A percentile compares a stretch with the other conserved stretches of the same genome.
These are phyloP conservation scores for Engraulis encrasicolus DNA, from an alignment of 2,113 vertebrate species.

Conservation along the genomic window DNA sequence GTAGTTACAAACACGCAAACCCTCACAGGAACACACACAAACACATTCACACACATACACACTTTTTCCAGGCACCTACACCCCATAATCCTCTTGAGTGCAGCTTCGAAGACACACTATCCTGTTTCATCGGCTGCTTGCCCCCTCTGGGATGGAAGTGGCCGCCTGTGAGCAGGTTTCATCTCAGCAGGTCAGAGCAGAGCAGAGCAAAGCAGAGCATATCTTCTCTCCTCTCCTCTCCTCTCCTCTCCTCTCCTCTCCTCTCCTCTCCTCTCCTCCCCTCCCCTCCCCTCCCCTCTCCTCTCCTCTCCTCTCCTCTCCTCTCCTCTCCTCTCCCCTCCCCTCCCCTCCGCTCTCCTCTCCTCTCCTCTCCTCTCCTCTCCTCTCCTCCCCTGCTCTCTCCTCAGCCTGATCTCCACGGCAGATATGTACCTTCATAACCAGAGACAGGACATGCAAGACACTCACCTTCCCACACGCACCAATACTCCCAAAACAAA, in stretches of 20 bases:
- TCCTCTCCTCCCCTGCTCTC: too few species aligned
- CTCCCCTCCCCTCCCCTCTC: too few species aligned
- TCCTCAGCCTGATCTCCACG: neutral
- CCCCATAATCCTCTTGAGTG: neutral
- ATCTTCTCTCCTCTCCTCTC: too few species aligned
- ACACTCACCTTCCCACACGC: neutral
- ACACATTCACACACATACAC: neutral
- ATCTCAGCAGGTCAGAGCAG: neutral
- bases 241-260: too few species aligned
- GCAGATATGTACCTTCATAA: neutral
- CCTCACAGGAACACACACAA: neutral
- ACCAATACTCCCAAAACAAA: too few species aligned
- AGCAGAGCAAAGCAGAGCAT: too few species aligned
- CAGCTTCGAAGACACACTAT: neutral
- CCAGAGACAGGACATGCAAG: neutral
- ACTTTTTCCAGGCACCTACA: conserved; percentile 10
- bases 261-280: too few species aligned
- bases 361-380: too few species aligned
- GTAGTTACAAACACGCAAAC: conserved; percentile 44
- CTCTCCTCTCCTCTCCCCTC: too few species aligned
- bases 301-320: too few species aligned
- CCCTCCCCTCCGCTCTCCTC: too few species aligned
- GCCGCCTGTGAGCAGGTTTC: neutral
- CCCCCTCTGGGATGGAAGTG: neutral
- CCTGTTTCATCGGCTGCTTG: neutral